These are phyloP conservation scores for Clusia tigrina DNA, from an alignment of 2,888 invertebrate genomes.

Conservation along the genomic window DNA sequence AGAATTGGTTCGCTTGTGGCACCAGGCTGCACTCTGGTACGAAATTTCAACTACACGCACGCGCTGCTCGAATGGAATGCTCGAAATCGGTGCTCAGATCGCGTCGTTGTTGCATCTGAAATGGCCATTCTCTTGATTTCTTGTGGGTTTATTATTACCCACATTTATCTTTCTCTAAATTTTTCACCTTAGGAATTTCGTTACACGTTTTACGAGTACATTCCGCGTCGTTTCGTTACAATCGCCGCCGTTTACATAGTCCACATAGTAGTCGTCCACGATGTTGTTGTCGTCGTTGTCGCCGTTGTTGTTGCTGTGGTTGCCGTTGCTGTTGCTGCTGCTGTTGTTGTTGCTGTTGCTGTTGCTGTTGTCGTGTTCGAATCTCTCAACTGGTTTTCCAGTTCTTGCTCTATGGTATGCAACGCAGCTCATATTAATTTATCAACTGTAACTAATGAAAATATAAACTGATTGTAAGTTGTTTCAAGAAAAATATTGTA, in stretches of 20 bases:
- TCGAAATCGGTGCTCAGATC: no score
- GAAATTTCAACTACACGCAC: no score
- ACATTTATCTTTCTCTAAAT: constrained; percentile 1
- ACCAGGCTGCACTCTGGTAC: no score
- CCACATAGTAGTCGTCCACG: neutral
- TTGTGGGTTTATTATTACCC: no score
- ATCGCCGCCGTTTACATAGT: neutral
- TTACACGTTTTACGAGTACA: constrained; percentile 17
- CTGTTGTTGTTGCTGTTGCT: constrained; percentile 18
- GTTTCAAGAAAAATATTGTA: constrained; percentile 32
- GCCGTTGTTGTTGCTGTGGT: constrained; percentile 19
- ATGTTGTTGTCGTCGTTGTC: constrained; percentile 10
- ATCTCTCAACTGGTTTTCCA: constrained; percentile 39
- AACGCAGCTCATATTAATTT: constrained; percentile 33
- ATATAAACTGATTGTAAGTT: constrained; percentile 53
- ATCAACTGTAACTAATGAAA: constrained; percentile 49
- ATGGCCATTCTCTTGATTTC: no score
- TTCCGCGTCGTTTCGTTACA: constrained; percentile 19
- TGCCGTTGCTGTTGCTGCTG: constrained; percentile 24
- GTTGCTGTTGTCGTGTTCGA: constrained; percentile 32
- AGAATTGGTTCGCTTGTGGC: no score
- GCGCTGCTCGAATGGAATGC: no score
- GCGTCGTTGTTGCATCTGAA: no score
- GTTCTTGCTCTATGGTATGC: constrained; percentile 19
- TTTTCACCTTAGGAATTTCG: constrained; percentile 22